Conservation (phyloP, 2,888 invertebrate genomes). For the Luperina testacea region DNA sequence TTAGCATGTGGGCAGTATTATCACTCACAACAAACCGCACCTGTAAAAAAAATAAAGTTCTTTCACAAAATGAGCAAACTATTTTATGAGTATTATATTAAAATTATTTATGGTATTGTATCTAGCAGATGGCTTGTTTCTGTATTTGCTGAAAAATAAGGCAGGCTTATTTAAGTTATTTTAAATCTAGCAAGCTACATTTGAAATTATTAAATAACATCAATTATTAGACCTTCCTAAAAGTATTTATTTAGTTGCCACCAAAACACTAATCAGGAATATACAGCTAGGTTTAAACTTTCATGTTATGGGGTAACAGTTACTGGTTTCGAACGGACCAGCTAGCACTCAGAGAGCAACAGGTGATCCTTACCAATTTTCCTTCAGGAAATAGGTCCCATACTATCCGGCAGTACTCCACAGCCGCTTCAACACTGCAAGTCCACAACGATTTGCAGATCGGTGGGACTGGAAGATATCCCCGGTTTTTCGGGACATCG, state of each 20-base stretch:
- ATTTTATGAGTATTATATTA: too few species aligned
- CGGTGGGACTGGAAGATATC: slow-evolving; percentile 94
- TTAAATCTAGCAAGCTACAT: not conserved
- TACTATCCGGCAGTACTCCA: slow-evolving; percentile 98
- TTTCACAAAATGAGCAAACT: not conserved
- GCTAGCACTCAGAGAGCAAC: slow-evolving; percentile 13
- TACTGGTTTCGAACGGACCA: not conserved
- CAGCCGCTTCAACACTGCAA: slow-evolving; percentile 97
- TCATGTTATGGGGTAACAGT: not conserved
- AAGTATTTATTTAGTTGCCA: not conserved
- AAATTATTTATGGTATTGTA: not conserved
- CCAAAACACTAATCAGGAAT: not conserved
- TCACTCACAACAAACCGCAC: slow-evolving; percentile 97
- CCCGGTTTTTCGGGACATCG: slow-evolving; percentile 93
- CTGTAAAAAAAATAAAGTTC: slow-evolving; percentile 82
- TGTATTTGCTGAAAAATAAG: not conserved
- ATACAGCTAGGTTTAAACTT: not conserved
- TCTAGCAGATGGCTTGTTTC: not conserved
- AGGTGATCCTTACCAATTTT: slow-evolving; percentile 92
- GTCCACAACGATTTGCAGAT: slow-evolving; percentile 99
- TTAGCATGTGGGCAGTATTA: slow-evolving; percentile 95
- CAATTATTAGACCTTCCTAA: not conserved
- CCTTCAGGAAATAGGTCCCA: slow-evolving; percentile 99
- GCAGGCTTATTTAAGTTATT: too few species aligned
- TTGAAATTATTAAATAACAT: not conserved